These are phyloP conservation scores for Oopsacas minuta DNA, from an alignment of 37 sponge, comb jelly and placozoan species.

Conservation along the genomic window DNA sequence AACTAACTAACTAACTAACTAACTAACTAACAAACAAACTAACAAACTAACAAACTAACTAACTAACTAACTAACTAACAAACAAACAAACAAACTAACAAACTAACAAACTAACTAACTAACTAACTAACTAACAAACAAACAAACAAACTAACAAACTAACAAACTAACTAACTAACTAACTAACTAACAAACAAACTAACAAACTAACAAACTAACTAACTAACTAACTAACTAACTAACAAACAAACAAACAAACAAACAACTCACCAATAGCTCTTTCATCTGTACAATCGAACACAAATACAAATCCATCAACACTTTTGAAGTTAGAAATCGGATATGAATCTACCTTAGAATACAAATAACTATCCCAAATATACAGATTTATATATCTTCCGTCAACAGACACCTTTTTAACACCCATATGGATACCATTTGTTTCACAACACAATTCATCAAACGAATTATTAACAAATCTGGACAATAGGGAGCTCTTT, in stretches of 20 bases:
- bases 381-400: neutral
- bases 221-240: too few relatives aligned
- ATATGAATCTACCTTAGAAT: neutral
- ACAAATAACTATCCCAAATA: neutral
- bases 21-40: too few relatives aligned
- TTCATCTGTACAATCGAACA: neutral
- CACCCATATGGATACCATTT: neutral
- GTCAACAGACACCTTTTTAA: neutral
- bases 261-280: neutral
- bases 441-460: neutral
- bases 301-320: neutral
- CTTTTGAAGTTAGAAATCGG: neutral
- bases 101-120: too few relatives aligned
- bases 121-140: too few relatives aligned
- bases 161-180: too few relatives aligned
- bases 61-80: too few relatives aligned
- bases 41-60: too few relatives aligned
- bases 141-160: too few relatives aligned
- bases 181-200: too few relatives aligned
- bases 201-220: too few relatives aligned
- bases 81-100: too few relatives aligned
- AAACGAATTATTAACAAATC: neutral
- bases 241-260: neutral
- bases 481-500: neutral
- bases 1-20: too few relatives aligned